Evolutionary conservation across 2,797 vertebrate species (phyloP).

Genomic region (Falco cherrug): DNA sequence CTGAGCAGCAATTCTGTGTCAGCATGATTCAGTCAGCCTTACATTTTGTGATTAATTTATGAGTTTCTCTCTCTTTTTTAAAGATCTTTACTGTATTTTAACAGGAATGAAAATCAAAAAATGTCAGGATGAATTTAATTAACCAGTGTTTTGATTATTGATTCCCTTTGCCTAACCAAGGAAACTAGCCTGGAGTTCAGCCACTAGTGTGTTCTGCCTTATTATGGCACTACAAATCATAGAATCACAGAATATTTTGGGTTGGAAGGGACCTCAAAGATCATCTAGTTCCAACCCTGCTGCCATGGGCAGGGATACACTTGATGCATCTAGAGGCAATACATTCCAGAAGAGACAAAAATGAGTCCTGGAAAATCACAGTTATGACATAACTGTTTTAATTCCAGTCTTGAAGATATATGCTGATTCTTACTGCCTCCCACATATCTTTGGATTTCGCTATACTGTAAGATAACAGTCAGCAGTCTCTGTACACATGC

Average conservation of each 20-base stretch:
- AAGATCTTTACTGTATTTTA: not conserved
- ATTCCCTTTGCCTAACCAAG: not conserved
- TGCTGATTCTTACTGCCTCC: not conserved
- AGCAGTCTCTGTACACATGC: not conserved
- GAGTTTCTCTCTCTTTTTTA: not conserved
- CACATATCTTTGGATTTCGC: not conserved
- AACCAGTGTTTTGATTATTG: not conserved
- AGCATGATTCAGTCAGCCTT: not conserved
- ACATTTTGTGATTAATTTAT: not conserved
- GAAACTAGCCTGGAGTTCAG: not conserved
- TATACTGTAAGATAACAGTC: not conserved
- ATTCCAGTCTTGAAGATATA: not conserved
- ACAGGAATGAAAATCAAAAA: not conserved
- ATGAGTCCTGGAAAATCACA: not conserved
- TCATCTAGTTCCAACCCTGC: too few relatives aligned
- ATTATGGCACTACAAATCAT: not conserved
- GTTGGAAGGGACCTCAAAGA: too few relatives aligned
- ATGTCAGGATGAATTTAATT: not conserved
- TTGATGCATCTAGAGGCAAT: not conserved
- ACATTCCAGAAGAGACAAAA: not conserved
- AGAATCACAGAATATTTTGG: too few relatives aligned
- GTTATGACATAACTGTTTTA: not conserved
- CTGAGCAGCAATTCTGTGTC: not conserved
- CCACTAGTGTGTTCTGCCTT: not conserved
- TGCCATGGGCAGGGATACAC: too few relatives aligned